Base-by-base conservation (phyloP, 2,113 vertebrate species). In the Protomyctophum bolini region DNA sequence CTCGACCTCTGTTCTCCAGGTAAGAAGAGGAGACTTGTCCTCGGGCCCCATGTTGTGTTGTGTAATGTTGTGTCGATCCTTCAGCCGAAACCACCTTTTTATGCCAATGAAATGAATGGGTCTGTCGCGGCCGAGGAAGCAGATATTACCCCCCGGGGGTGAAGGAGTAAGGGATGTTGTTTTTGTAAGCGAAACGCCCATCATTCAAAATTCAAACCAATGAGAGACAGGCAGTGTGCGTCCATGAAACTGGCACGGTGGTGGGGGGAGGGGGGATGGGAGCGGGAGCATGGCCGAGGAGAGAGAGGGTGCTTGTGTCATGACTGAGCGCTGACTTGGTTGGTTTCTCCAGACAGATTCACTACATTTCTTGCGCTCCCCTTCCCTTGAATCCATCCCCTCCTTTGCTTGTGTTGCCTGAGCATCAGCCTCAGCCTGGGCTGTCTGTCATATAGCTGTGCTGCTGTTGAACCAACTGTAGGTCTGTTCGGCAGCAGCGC, bases 131-230 rank as follows among this genome's bases (percentile, higher is more conserved):
- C 62, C 10, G 65, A 66, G 75, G 83, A 86, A 74, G 52, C 68
- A 45, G 58, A 50, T 63, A 73, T 68, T 41, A 41, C 58, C 77
- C 68, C 71, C 45, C 63, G 59, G 88, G 77, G 84, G 21, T 21
- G 21, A 21, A 2, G 21, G 21, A 21, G 21, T 21, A 21, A 92
- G 91, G 94, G 87, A 84, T 82, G 76, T 86, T 67, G 65, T 70
- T 87, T 79, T 85, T 83, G 84, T 87, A 87, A 91, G 86, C 81
- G 87, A 86, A 72, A 90, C 94, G 67, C 88, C 95, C 87, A 91
- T 94, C 88, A 91, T 93, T 91, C 91, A 91, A 88, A 83, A 76
- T 72, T 58, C 70, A 51, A 72, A 62, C 88, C 86, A 91, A 88
- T 86, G 73, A 86, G 73, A 86, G 83, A 77, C 70, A 6, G 21